Conservation (phyloP, 2,797 vertebrate genomes). For the Urosaurus nigricauda region DNA sequence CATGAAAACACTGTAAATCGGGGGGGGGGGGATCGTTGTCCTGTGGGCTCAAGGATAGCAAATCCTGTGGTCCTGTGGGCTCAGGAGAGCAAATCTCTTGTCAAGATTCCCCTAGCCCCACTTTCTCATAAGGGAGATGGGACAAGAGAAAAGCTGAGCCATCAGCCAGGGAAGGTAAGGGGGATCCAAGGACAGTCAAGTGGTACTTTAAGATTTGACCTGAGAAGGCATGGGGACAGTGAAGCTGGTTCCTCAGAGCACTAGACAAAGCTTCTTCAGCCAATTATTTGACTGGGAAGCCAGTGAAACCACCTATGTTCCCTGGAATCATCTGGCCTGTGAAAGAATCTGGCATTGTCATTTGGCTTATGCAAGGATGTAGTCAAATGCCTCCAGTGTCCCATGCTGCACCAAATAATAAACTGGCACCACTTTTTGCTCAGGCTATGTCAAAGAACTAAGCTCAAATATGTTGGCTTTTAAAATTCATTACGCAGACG, state of each 20-base stretch:
- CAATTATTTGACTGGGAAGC: background rate
- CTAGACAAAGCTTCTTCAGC: background rate
- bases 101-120: background rate
- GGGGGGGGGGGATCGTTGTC: background rate
- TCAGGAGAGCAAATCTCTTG: background rate
- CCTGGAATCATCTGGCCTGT: background rate
- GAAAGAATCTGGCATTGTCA: too few relatives aligned
- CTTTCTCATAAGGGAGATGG: background rate
- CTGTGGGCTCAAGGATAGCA: background rate
- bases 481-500: background rate
- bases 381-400: background rate
- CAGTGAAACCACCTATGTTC: background rate
- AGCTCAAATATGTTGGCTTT: background rate
- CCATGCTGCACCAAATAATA: background rate
- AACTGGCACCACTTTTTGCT: background rate
- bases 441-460: background rate
- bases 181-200: background rate
- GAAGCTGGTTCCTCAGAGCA: background rate
- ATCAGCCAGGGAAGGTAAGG: background rate
- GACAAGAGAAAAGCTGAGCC: background rate
- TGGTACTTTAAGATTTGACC: background rate
- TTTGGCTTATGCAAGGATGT: background rate
- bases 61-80: too few relatives aligned
- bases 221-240: background rate
- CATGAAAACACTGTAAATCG: conserved; percentile 53